Evolutionary conservation across 2,888 invertebrate genomes (phyloP), one percentile per base, ranked within the genome.

Genomic region (Hemaris fuciformis): DNA sequence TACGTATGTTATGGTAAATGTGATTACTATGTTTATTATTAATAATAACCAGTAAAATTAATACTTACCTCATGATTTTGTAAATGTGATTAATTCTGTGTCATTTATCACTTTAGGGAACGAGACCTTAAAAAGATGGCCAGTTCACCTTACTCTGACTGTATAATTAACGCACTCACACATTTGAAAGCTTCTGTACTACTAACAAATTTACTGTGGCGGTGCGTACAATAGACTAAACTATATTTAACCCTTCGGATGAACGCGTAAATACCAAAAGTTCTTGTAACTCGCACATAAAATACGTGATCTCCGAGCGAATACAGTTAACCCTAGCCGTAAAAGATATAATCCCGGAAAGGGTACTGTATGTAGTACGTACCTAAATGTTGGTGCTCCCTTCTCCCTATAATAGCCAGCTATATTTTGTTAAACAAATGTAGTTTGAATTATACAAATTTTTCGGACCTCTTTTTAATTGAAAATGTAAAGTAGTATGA

Each of bases 221-320:
- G 25, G 43, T 43, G 25, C 43, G 48, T 48, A 25, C 43, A 20
- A 43, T 25, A 43, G 42, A 59, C 27, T 42, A 10, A 27, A 42
- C 58, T 59, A 59, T 59, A 59, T 59, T 59, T 59, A 59, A 59
- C 58, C 43, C 58, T 43, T 43, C 43, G 58, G 18, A 59, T 59
- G 58, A 27, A 43, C 58, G 58, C 31, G 58, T 59, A 43, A 59
- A 59, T 59, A 59, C 58, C 43, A 18, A 59, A 59, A 59, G 58
- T 59, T 59, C 58, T 43, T 43, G 58, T 43, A 25, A 59, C 58
- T 59, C 43, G 20, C 25, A 43, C 58, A 59, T 59, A 43, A 59
- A 59, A 43, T 59, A 59, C 58, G 58, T 43, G 58, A 59, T 59
- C 42, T 43, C 58, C 27, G 43, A 59, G 43, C 58, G 59, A 59